Base-by-base conservation (phyloP, 2,113 vertebrate genomes). In the Nansenia antarctica region DNA sequence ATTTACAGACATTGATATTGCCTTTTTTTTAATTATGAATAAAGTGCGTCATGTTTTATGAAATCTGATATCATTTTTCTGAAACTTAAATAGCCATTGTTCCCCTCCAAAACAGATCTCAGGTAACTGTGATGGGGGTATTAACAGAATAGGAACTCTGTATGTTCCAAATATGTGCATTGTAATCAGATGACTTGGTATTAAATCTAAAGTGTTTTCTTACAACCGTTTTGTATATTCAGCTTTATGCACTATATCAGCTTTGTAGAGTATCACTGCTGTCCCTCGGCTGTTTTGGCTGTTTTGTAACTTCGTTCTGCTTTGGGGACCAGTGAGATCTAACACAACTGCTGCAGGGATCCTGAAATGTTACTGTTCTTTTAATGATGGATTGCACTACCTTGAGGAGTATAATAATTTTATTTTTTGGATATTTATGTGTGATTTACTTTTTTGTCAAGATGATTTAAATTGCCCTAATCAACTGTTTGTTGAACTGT, bases 371-470 rank as follows among this genome's bases (percentile, higher is more conserved):
- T 27, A 30, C 26, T 30, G 2, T 30, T 70, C 77, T 72, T 58
- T 27, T 65, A 65, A 26, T 37, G 22, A 53, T 35, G 42, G 7
- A 52, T 62, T 22, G 2, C n/a, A 77, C 18, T 49, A 64, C 35
- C 34, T 61, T 70, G 11, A 62, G 65, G 55, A 58, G 53, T 2
- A 6, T 32, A 42, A 30, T 3, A 29, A 27, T 5, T 35, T 8
- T 62, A 83, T 83, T 82, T 79, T 77, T n/a, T n/a, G n/a, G n/a
- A 80, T 74, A 76, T 70, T 69, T 54, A 66, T 54, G 30, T 47
- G n/a, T 64, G 1, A 6, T 53, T 31, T 27, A 24, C 59, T 37
- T n/a, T 53, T 71, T 59, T 58, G 31, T 70, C 8, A 27, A 42
- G 68, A 31, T 20, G 61, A 30, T 49, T 52, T 9, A n/a, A 5